These are phyloP conservation scores for Anthrax anthrax DNA, from an alignment of 2,888 invertebrate species.

Conservation along the genomic window DNA sequence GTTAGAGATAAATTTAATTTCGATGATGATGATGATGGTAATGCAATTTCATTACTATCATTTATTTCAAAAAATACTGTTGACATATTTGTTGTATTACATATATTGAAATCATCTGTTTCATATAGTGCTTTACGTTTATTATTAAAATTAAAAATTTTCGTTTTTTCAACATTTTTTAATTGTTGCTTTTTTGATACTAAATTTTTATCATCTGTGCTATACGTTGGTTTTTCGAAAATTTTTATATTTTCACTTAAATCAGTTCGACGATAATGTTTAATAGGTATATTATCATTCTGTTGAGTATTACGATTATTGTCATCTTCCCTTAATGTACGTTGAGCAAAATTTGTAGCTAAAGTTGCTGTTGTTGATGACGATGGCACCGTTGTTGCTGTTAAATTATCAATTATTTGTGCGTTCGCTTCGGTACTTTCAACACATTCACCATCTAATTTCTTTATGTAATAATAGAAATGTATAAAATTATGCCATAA, in stretches of 20 bases:
- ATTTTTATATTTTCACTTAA: constrained; percentile 10
- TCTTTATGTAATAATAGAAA: constrained; percentile 10
- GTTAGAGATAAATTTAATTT: neutral
- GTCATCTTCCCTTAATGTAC: no score
- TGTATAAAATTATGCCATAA: constrained; percentile 14
- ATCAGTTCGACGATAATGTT: constrained; percentile 1
- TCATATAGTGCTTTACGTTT: constrained; percentile 13
- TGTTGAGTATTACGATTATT: neutral
- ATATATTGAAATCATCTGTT: constrained; percentile 10
- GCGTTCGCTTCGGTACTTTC: neutral
- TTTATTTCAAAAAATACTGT: constrained; percentile 12
- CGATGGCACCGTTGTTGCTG: constrained; percentile 1
- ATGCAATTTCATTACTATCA: constrained; percentile 2
- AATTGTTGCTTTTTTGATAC: constrained; percentile 11
- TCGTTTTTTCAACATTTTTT: constrained; percentile 13
- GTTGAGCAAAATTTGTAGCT: neutral
- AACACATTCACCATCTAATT: neutral
- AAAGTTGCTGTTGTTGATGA: neutral
- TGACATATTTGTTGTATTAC: constrained; percentile 11
- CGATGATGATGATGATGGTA: neutral
- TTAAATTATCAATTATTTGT: constrained; percentile 10
- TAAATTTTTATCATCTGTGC: constrained; percentile 13
- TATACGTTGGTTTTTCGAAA: constrained; percentile 12
- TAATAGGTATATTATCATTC: neutral
- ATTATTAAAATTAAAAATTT: constrained; percentile 11